Evolutionary conservation across 2,797 vertebrate genomes (phyloP).

Genomic region (Crotalus adamanteus): DNA sequence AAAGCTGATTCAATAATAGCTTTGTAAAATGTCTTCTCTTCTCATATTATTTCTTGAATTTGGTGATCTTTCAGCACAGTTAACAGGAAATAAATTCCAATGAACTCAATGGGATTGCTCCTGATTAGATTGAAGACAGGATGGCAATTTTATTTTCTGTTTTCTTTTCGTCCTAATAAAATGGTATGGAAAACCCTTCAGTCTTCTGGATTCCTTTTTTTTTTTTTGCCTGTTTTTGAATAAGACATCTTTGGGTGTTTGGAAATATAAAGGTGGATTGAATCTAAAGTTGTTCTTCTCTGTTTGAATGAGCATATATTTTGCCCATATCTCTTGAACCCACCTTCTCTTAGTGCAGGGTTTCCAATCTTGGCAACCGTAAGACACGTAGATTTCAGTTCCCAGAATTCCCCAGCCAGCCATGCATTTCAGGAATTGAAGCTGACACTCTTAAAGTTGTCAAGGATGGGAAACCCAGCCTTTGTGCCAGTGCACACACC

Average conservation of each 20-base stretch:
- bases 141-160: background rate
- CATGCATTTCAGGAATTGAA: background rate
- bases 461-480: background rate
- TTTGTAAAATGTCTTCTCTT: background rate
- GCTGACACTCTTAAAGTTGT: background rate
- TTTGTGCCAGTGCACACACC: background rate
- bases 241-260: background rate
- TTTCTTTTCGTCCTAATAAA: background rate
- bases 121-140: background rate
- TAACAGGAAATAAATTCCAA: background rate
- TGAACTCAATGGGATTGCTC: background rate
- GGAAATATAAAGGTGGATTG: background rate
- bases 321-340: background rate
- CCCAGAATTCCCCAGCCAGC: background rate
- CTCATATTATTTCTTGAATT: background rate
- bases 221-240: background rate
- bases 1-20: background rate
- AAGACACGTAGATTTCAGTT: background rate
- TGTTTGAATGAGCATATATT: background rate
- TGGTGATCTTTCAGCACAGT: background rate
- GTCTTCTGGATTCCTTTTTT: background rate
- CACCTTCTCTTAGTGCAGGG: background rate
- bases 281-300: background rate
- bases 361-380: background rate
- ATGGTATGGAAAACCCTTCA: background rate